Base-by-base conservation (phyloP, 2,113 vertebrate species). In the Heloderma charlesbogerti region DNA sequence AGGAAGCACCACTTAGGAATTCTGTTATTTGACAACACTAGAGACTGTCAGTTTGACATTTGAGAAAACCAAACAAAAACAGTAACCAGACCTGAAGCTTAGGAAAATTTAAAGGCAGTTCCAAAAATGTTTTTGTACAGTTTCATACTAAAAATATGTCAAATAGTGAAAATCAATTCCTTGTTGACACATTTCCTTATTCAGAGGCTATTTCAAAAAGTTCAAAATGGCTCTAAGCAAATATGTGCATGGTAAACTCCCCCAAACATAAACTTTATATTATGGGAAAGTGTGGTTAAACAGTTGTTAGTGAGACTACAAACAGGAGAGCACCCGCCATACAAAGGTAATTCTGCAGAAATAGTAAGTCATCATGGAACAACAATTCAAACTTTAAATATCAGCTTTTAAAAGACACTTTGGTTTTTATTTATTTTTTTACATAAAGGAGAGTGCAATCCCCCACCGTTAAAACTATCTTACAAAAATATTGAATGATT, bases 61-160 rank as follows among this genome's bases (percentile, higher is more conserved):
- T 84, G 48, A 75, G 16, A 63, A 63, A 54, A 54, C 51, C 5
- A 54, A 63, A 20, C 60, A 63, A 20, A 63, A 63, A 22, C 60
- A 63, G 60, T 63, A 63, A 63, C 60, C 60, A 63, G 60, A 63
- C 16, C 34, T 81, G 57, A 93, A 51, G 43, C 10, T 4, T 16
- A 94, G 79, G 82, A 92, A 67, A 87, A 74, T 18, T 75, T 13
- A 89, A 54, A 29, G 27, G n/a, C 9, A 57, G 45, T 40, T 89
- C 5, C 48, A 84, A 43, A 51, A 9, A 16, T 29, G 20, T 25
- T 88, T 69, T 34, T 40, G 10, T 2, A 87, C 29, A 34, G 7
- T 84, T 29, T 25, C 6, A 27, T 77, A 43, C n/a, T 37, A 80
- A 40, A 72, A 66, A 86, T 25, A 16, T 31, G 6, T 1, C 86